These are phyloP conservation scores for Drosophila peninsularis DNA, from an alignment of 2,888 invertebrate species.

Conservation along the genomic window DNA sequence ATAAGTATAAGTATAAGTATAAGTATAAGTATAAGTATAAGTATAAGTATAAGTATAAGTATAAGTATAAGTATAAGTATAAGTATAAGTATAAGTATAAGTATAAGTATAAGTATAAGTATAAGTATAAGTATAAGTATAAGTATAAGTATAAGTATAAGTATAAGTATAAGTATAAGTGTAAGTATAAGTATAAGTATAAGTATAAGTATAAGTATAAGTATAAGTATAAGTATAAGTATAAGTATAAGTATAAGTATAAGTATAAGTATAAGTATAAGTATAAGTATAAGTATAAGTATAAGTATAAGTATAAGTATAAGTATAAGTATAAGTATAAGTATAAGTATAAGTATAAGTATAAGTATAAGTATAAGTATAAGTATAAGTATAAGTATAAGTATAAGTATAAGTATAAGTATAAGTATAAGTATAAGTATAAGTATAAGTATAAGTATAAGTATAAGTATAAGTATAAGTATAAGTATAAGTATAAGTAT, in stretches of 20 bases:
- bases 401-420: slow-evolving; percentile 10
- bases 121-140: neutral
- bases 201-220: slow-evolving; percentile 4
- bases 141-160: neutral
- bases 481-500: slow-evolving; percentile 6
- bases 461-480: slow-evolving; percentile 7
- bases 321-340: slow-evolving; percentile 4
- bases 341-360: slow-evolving; percentile 1
- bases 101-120: neutral
- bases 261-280: slow-evolving; percentile 8
- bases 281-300: neutral
- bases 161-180: neutral
- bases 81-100: neutral
- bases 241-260: slow-evolving; percentile 13
- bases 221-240: slow-evolving; percentile 4
- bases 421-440: slow-evolving; percentile 9
- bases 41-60: neutral
- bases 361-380: no score
- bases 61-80: slow-evolving; percentile 1
- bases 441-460: slow-evolving; percentile 5
- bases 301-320: neutral
- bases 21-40: neutral
- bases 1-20: no score
- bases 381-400: no score
- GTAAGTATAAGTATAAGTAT: slow-evolving; percentile 2